Evolutionary conservation across 2,888 invertebrate species (phyloP).

Genomic region (Drosophila conformis): DNA sequence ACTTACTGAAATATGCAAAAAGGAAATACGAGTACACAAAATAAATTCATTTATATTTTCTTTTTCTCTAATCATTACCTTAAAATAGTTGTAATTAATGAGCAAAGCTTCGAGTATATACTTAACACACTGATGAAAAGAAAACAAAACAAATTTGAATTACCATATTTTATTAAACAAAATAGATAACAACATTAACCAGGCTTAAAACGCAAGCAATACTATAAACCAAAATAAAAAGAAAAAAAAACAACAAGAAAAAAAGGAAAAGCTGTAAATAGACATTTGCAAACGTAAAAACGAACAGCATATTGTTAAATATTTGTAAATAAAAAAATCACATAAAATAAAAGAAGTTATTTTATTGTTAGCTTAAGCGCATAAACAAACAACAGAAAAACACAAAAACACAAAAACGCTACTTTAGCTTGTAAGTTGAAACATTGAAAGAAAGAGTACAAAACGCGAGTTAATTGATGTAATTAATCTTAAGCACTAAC

Average conservation of each 20-base stretch:
- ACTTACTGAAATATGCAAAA: conserved; percentile 38
- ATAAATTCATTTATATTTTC: conserved; percentile 20
- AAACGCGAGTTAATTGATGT: conserved; percentile 70
- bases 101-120: conserved; percentile 16
- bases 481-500: conserved; percentile 48
- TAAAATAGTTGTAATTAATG: conserved; percentile 30
- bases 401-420: conserved; percentile 13
- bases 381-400: not conserved
- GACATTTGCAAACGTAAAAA: conserved; percentile 10
- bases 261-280: conserved; percentile 29
- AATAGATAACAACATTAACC: conserved; percentile 46
- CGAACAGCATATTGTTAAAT: conserved; percentile 41
- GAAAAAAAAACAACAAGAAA: conserved; percentile 30
- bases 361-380: conserved; percentile 28
- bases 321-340: conserved; percentile 41
- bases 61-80: conserved; percentile 20
- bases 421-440: conserved; percentile 54
- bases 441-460: conserved; percentile 74
- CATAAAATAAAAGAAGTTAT: conserved; percentile 10
- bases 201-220: conserved; percentile 70
- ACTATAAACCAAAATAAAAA: conserved; percentile 56
- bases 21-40: conserved; percentile 28
- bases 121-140: conserved; percentile 18
- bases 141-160: conserved; percentile 31
- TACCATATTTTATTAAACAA: conserved; percentile 35